These are phyloP conservation scores for Acleris sparsana DNA, from an alignment of 2,888 invertebrate species.

Conservation along the genomic window DNA sequence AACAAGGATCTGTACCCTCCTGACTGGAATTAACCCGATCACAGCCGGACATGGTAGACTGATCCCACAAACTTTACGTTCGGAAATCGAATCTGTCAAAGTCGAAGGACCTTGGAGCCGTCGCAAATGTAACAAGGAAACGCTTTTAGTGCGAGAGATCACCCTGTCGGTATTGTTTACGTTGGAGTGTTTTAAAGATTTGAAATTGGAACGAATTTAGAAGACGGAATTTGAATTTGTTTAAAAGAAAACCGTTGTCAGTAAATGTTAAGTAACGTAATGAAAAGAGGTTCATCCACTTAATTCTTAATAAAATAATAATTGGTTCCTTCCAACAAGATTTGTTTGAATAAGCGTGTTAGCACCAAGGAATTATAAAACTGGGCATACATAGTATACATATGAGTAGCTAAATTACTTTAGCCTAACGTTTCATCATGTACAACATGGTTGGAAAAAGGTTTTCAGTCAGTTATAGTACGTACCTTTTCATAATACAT, in stretches of 20 bases:
- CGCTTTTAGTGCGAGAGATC: slow-evolving; percentile 61
- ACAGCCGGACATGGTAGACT: slow-evolving; percentile 13
- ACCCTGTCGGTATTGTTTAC: slow-evolving; percentile 48
- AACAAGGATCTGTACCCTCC: neutral
- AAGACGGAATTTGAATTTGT: neutral
- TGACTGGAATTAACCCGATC: slow-evolving; percentile 4
- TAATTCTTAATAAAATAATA: no score
- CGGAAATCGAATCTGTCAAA: slow-evolving; percentile 70
- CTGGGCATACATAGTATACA: no score
- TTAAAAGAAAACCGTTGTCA: neutral
- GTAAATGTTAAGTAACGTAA: neutral
- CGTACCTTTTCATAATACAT: no score
- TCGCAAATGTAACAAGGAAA: slow-evolving; percentile 60
- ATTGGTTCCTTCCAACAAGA: no score
- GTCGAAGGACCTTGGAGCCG: slow-evolving; percentile 47
- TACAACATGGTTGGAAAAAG: no score
- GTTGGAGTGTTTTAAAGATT: slow-evolving; percentile 9
- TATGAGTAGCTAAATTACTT: no score
- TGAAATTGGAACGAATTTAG: slow-evolving; percentile 8
- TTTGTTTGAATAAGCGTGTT: no score
- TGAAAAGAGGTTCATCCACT: no score
- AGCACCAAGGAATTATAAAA: no score
- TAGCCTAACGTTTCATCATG: no score
- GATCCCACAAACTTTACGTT: slow-evolving; percentile 48
- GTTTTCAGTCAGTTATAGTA: no score